phyloP scores from a whole-genome alignment of 2,113 vertebrate genomes.

The Agapornis roseicollis region DNA sequence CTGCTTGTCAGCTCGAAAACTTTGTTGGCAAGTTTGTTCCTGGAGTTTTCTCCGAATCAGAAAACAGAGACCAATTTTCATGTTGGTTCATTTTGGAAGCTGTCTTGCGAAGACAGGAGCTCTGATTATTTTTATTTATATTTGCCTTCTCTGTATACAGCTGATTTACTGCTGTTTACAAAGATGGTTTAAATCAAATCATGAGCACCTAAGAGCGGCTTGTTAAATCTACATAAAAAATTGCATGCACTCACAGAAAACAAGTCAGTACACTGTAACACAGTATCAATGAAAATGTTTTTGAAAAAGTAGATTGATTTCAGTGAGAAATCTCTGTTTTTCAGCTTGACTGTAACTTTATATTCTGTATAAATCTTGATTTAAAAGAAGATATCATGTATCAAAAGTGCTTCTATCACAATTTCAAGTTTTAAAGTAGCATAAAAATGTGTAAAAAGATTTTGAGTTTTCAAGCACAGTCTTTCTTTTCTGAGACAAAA shows the following conservation, averaged over 20 bases:
- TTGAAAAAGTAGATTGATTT: background rate
- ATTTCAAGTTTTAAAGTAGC: background rate
- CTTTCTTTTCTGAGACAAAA: background rate
- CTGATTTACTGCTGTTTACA: constrained; percentile 29
- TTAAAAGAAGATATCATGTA: background rate
- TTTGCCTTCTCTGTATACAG: constrained; percentile 25
- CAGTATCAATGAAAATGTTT: fast-evolving
- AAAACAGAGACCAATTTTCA: background rate
- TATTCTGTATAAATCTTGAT: background rate
- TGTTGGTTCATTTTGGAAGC: background rate
- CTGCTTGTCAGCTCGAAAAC: no score
- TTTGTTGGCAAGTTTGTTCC: no score
- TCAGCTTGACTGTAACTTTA: background rate
- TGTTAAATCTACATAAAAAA: background rate
- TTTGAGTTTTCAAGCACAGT: background rate
- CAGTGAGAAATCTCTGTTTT: background rate
- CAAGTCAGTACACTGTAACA: fast-evolving
- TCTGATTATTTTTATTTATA: constrained; percentile 39
- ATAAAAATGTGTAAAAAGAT: background rate
- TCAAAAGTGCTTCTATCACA: background rate
- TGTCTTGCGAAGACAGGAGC: constrained; percentile 9
- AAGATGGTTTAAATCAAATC: constrained; percentile 20
- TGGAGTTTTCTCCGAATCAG: no score
- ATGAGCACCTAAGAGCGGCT: constrained; percentile 31
- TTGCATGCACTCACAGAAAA: background rate